Evolutionary conservation across 2,797 vertebrate genomes (phyloP), one percentile per base, ranked within the genome.

Genomic region (Neomorphus geoffroyi): DNA sequence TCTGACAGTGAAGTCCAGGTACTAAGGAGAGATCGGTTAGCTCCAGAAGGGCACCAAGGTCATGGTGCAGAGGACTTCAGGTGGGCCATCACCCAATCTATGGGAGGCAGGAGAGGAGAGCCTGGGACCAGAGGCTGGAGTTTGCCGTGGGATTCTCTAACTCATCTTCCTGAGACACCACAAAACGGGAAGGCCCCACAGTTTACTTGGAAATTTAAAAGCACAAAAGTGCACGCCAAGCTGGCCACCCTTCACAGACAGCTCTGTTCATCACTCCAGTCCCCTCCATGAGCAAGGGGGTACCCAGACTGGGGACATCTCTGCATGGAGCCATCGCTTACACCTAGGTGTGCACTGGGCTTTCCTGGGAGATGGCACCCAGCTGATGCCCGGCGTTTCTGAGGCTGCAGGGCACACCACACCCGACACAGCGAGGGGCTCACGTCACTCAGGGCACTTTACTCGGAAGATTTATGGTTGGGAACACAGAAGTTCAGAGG

Each of bases 401-500:
- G 33, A 32, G 73, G 82, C 84, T 73, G 39, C 66, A 24, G 67
- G 48, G 60, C 66, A 18, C 69, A 67, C 74, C 90, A 50, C 80
- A 39, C 58, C 91, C 22, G 2, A 70, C 81, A 54, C 33, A n/a
- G 86, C 33, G 32, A 73, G 86, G 64, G 79, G 5, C 41, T 80
- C 72, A 13, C 80, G 91, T 10, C 86, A 84, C 83, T 58, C 81
- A 64, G 90, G 93, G 95, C 21, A 24, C 64, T 37, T 94, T 53
- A 67, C 46, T 18, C 56, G 96, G 89, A 60, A 92, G 87, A 86
- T 92, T 94, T 90, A 80, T 83, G 91, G 85, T 65, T 13, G 23
- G 87, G 61, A 92, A 73, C 96, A 93, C 24, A 93, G 94, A 93
- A 89, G 87, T 92, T 97, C 33, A 78, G 85, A 95, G 92, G 94